A percentile compares a stretch with the other conserved stretches of the same genome.
Conservation (phyloP, 2,888 invertebrate genomes). For the Mamestra brassicae region DNA sequence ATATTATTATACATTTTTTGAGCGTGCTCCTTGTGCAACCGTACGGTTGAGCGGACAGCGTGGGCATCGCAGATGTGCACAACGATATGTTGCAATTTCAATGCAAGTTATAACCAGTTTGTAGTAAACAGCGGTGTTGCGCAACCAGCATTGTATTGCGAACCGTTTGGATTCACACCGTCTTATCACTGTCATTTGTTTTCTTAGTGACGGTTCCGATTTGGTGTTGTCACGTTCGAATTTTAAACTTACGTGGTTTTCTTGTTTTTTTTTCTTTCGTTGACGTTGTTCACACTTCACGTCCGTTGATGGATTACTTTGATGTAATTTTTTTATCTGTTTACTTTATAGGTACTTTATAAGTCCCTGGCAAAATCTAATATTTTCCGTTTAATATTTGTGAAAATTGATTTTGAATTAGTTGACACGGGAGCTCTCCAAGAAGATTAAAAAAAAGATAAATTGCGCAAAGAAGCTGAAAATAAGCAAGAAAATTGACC, state of each 20-base stretch:
- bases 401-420: neutral
- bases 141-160: constrained; percentile 70
- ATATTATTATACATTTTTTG: constrained; percentile 54
- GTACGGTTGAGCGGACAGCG: constrained; percentile 63
- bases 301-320: constrained; percentile 38
- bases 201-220: constrained; percentile 51
- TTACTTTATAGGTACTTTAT: constrained; percentile 1
- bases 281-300: constrained; percentile 32
- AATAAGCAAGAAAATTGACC: constrained; percentile 46
- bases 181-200: constrained; percentile 42
- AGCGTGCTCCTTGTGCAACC: constrained; percentile 64
- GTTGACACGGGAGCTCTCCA: neutral
- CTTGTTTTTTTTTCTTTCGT: constrained; percentile 1
- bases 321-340: neutral
- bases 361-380: neutral
- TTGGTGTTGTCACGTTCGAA: constrained; percentile 66
- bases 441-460: neutral
- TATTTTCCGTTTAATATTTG: neutral
- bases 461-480: constrained; percentile 21
- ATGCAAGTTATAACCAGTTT: constrained; percentile 69
- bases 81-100: constrained; percentile 72
- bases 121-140: constrained; percentile 67
- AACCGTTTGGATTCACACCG: constrained; percentile 60
- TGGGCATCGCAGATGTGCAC: constrained; percentile 71
- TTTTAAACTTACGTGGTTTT: constrained; percentile 46